phyloP scores from a whole-genome alignment of 2,888 invertebrate species.

The Rhorus exstirpatorius region DNA sequence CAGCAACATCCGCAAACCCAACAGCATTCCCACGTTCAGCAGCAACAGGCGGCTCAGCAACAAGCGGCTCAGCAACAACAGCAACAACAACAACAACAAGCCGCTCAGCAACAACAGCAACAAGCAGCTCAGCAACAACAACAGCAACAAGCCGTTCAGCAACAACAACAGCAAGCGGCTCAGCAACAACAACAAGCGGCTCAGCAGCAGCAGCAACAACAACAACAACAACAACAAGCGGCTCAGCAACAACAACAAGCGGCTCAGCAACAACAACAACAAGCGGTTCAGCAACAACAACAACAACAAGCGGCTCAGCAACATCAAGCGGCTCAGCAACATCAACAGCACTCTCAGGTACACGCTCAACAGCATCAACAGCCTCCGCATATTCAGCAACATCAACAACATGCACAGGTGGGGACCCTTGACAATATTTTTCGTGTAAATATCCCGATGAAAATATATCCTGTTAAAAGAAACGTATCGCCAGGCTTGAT shows the following conservation, averaged over 20 bases:
- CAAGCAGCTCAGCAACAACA: conserved; percentile 66
- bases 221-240: conserved; percentile 70
- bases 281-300: conserved; percentile 70
- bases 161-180: conserved; percentile 62
- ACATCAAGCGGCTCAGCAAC: too few relatives aligned
- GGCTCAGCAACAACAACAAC: conserved; percentile 72
- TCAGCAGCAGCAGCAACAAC: conserved; percentile 72
- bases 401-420: too few relatives aligned
- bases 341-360: too few relatives aligned
- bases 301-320: conserved; percentile 74
- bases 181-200: too few relatives aligned
- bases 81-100: conserved; percentile 73
- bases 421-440: too few relatives aligned
- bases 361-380: too few relatives aligned
- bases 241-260: conserved; percentile 62
- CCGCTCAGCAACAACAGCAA: conserved; percentile 70
- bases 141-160: conserved; percentile 70
- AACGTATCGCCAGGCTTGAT: too few relatives aligned
- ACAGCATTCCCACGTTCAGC: conserved; percentile 43
- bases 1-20: conserved; percentile 77
- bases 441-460: too few relatives aligned
- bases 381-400: too few relatives aligned
- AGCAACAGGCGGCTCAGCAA: conserved; percentile 64
- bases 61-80: conserved; percentile 58
- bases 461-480: too few relatives aligned